Conservation (phyloP, 2,797 vertebrate species). For the Gila robusta region DNA sequence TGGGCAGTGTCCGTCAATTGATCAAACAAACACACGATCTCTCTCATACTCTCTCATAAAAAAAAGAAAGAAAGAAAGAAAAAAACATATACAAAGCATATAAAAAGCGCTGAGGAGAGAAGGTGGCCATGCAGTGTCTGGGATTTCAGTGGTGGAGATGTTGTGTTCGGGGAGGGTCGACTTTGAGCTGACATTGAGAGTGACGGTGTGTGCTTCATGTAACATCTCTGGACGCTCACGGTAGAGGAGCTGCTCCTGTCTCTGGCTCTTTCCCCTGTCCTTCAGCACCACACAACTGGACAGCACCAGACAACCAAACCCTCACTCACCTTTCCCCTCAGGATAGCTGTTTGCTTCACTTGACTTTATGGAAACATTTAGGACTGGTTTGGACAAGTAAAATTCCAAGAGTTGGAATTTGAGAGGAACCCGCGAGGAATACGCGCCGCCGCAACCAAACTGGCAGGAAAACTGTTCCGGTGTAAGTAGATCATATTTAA, state of each 20-base stretch:
- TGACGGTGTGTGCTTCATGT: slow-evolving; percentile 77
- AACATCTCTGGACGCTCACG: slow-evolving; percentile 78
- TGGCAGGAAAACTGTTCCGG: slow-evolving; percentile 50
- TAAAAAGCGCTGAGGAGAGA: slow-evolving; percentile 82
- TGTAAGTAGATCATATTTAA: slow-evolving; percentile 52
- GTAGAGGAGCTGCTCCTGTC: slow-evolving; percentile 78
- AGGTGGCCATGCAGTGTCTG: slow-evolving; percentile 77
- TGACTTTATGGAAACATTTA: slow-evolving; percentile 72
- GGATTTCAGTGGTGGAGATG: slow-evolving; percentile 83
- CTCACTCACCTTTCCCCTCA: slow-evolving; percentile 64
- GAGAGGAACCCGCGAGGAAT: slow-evolving; percentile 61
- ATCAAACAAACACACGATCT: slow-evolving; percentile 44
- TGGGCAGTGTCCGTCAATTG: background rate
- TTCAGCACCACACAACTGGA: slow-evolving; percentile 83
- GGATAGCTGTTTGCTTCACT: slow-evolving; percentile 68
- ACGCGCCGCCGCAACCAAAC: slow-evolving; percentile 53
- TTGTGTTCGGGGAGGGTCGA: slow-evolving; percentile 83
- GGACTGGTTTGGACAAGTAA: slow-evolving; percentile 62
- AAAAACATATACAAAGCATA: slow-evolving; percentile 72
- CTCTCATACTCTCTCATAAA: slow-evolving; percentile 1
- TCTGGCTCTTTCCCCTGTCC: slow-evolving; percentile 74
- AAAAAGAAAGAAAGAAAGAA: slow-evolving; percentile 29
- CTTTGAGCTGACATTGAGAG: slow-evolving; percentile 86
- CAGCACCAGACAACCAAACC: slow-evolving; percentile 77
- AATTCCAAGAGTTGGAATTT: slow-evolving; percentile 73